Conservation (phyloP, 2,797 vertebrate species). For the Arremon brunneinucha region DNA sequence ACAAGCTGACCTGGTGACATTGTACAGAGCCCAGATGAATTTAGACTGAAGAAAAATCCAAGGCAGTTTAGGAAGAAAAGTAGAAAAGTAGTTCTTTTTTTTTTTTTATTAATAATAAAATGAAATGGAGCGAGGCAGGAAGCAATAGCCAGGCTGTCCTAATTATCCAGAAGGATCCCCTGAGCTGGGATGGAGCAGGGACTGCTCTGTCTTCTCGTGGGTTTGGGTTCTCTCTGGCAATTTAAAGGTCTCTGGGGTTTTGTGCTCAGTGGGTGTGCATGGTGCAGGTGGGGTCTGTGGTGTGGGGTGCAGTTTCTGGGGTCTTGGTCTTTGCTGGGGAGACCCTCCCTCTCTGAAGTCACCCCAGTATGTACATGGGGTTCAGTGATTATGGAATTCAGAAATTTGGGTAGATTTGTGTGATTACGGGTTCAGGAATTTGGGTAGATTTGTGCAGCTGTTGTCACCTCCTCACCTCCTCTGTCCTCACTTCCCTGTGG, state of each 20-base stretch:
- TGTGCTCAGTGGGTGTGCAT: fast-evolving
- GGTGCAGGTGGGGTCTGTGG: background rate
- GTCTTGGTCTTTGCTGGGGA: background rate
- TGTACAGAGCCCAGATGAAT: slow-evolving; percentile 38
- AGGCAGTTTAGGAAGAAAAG: background rate
- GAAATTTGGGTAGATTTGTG: too few species aligned
- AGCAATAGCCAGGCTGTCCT: background rate
- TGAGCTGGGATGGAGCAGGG: background rate
- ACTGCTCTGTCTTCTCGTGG: fast-evolving
- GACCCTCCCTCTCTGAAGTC: background rate
- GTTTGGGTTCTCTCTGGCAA: background rate
- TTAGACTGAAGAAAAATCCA: slow-evolving; percentile 12
- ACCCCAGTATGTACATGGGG: fast-evolving
- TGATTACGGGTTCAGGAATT: background rate
- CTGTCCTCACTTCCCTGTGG: background rate
- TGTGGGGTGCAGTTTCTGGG: background rate
- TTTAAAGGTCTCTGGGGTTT: background rate
- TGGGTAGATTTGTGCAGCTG: background rate
- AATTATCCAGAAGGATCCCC: background rate
- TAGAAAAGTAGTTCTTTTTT: background rate
- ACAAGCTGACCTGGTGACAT: slow-evolving; percentile 37
- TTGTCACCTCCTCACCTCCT: background rate
- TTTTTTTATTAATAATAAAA: background rate
- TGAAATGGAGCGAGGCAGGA: background rate
- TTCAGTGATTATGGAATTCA: background rate